phyloP scores from a whole-genome alignment of 2,797 vertebrate species.

The Hippopotamyrus pictus region DNA sequence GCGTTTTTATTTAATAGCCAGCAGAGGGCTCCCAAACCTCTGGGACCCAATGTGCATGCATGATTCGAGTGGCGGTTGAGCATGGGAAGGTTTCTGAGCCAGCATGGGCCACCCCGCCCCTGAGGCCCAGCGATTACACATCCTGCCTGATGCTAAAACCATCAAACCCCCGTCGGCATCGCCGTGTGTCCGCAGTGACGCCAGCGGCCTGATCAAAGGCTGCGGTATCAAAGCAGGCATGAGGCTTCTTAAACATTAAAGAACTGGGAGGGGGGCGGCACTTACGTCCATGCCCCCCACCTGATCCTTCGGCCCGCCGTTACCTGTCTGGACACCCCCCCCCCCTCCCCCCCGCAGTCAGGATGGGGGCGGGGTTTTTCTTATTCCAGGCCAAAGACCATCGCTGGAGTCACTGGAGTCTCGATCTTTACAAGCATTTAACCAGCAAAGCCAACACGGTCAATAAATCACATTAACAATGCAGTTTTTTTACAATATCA shows the following conservation, averaged over 20 bases:
- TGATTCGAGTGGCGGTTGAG: neutral
- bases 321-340: neutral
- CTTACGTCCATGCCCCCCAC: neutral
- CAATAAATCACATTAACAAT: neutral
- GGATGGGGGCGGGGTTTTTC: neutral
- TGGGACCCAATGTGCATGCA: neutral
- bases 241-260: constrained; percentile 3
- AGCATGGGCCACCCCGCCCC: neutral
- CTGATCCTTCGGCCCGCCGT: neutral
- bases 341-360: neutral
- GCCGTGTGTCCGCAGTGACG: neutral
- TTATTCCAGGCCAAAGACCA: neutral
- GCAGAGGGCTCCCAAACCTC: neutral
- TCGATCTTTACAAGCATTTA: neutral
- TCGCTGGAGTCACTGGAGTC: neutral
- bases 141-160: neutral
- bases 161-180: neutral
- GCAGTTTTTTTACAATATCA: neutral
- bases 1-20: neutral
- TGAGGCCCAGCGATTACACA: neutral
- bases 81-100: neutral
- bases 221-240: neutral
- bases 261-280: neutral
- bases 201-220: neutral
- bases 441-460: neutral